Evolutionary conservation across 1,140 invertebrate species (phyloP), one percentile per base, ranked within the genome.

Genomic region (Cotesia typhae): DNA sequence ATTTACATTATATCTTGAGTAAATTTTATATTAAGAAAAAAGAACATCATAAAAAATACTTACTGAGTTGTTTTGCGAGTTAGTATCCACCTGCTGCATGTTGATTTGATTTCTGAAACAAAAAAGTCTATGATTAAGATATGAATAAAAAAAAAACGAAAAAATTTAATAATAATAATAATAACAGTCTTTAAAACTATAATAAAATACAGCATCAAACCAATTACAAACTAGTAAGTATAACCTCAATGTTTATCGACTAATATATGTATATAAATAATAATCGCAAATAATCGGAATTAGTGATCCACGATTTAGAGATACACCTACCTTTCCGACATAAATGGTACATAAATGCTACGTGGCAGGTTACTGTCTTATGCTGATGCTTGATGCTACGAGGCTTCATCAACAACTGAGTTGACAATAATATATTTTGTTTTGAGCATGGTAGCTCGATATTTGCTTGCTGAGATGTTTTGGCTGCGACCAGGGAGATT

Each of bases 71-170:
- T 89, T 89, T 83, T 88, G 88, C 73, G 84, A 86, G 74, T 88
- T 84, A 71, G 87, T 83, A 75, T 89, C 88, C 81, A 89, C 88
- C 87, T 90, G 89, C 86, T 89, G 89, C 89, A 90, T 89, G 77
- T 87, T 88, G 85, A 77, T 78, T 84, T 85, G 82, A 76, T 74
- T 85, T 83, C 86, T 87, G 82, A n/a, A 85, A 84, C 75, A 78
- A 72, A 83, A 83, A 67, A 71, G 9, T 55, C 35, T 12, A 63
- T 64, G 14, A 61, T 5, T 74, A 73, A 6, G 20, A 74, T n/a
- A 52, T 37, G 41, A 36, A 41, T 9, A 52, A 71, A 71, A 63
- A 10, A 64, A 67, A 71, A 38, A 36, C 65, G 3, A 17, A 52
- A 67, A 61, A 4, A 55, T 12, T 17, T 55, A 69, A n/a, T 68